phyloP scores from a whole-genome alignment of 2,888 invertebrate genomes.

The Liposcelis brunnea region DNA sequence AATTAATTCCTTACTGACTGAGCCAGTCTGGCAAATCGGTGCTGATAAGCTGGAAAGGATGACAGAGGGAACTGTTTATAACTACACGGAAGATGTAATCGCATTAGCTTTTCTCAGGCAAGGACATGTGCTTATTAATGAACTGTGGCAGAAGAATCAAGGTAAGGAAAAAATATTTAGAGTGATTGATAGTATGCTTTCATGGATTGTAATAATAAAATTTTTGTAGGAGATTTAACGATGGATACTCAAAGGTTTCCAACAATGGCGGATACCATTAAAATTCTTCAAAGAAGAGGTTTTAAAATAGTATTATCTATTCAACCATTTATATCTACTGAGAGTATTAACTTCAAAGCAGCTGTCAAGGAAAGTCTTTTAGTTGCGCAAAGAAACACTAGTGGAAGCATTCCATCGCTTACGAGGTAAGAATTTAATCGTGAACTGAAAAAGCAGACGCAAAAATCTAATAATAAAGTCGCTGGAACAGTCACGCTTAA shows the following conservation, averaged over 20 bases:
- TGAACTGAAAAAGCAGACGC: no score
- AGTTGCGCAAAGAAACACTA: conserved; percentile 53
- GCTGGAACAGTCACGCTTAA: no score
- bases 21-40: conserved; percentile 77
- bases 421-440: conserved; percentile 27
- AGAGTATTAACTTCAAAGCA: conserved; percentile 64
- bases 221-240: conserved; percentile 61
- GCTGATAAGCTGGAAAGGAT: conserved; percentile 45
- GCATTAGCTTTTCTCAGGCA: conserved; percentile 56
- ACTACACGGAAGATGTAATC: conserved; percentile 72
- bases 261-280: conserved; percentile 57
- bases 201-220: no score
- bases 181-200: no score
- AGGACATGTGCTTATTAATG: conserved; percentile 26
- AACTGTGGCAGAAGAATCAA: conserved; percentile 26
- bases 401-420: conserved; percentile 63
- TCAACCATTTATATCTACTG: conserved; percentile 78
- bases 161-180: conserved; percentile 8
- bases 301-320: conserved; percentile 78
- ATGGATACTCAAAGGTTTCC: conserved; percentile 66
- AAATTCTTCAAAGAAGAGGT: conserved; percentile 63
- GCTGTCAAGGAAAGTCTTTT: conserved; percentile 57
- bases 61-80: conserved; percentile 52
- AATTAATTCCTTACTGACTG: conserved; percentile 56
- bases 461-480: no score